Percentiles rank a stretch among this genome's conserved stretches.
phyloP scores from a whole-genome alignment of 2,888 invertebrate species.

The Nasonia oneida region DNA sequence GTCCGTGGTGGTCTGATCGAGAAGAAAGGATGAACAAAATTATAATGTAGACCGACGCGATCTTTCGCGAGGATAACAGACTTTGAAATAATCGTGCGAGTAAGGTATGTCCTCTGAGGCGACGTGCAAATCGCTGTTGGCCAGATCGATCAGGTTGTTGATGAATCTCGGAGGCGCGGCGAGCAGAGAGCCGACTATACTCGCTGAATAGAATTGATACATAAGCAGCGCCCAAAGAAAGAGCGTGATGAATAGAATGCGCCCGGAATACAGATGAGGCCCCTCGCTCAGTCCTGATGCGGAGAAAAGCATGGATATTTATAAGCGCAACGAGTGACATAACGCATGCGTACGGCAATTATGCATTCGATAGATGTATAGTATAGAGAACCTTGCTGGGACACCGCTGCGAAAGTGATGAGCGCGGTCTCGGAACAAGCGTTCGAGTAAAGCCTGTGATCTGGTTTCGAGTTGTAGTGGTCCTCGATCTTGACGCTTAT shows the following conservation, averaged over 20 bases:
- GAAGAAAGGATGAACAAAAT: constrained; percentile 29
- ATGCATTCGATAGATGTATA: too few species aligned
- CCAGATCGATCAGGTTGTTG: constrained; percentile 71
- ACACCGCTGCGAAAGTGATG: constrained; percentile 78
- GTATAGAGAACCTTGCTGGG: constrained; percentile 78
- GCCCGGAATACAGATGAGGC: constrained; percentile 78
- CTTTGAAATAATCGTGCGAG: constrained; percentile 71
- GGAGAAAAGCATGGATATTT: constrained; percentile 25
- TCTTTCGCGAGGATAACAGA: constrained; percentile 73
- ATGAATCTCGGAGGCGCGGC: constrained; percentile 74
- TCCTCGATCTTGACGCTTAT: constrained; percentile 65
- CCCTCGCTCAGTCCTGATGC: constrained; percentile 78
- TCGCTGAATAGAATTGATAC: constrained; percentile 77
- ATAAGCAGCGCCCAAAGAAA: constrained; percentile 74
- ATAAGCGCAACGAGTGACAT: background rate
- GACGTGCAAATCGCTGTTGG: constrained; percentile 73
- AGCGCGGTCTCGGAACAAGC: constrained; percentile 71
- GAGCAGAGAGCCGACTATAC: constrained; percentile 75
- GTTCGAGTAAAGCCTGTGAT: constrained; percentile 62
- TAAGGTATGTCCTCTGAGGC: constrained; percentile 74
- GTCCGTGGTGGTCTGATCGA: constrained; percentile 83
- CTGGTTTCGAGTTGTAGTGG: constrained; percentile 57
- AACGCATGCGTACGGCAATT: background rate
- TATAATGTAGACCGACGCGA: constrained; percentile 75
- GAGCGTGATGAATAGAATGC: constrained; percentile 72